phyloP scores from a whole-genome alignment of 2,888 invertebrate species.

The Ophion ellenae region DNA sequence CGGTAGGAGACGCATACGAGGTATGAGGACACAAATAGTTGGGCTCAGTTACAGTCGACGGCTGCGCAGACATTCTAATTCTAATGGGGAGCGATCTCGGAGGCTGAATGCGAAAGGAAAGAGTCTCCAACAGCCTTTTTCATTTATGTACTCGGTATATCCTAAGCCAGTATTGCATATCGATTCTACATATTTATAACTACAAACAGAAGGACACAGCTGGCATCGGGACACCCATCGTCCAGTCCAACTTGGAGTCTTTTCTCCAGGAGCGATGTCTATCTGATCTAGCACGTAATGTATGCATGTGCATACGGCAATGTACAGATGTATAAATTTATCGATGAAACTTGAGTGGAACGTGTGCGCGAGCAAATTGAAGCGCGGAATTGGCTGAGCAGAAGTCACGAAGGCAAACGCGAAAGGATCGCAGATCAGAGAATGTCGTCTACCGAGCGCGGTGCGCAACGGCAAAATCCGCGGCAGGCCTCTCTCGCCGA shows the following conservation, averaged over 20 bases:
- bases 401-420: constrained; percentile 73
- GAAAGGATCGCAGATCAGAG: constrained; percentile 70
- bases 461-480: constrained; percentile 48
- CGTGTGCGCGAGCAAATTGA: constrained; percentile 67
- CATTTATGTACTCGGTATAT: background rate
- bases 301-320: background rate
- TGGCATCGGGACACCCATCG: background rate
- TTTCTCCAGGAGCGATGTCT: constrained; percentile 14
- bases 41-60: constrained; percentile 34
- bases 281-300: background rate
- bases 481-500: background rate
- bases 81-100: constrained; percentile 27
- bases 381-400: constrained; percentile 76
- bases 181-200: background rate
- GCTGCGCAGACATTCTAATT: constrained; percentile 55
- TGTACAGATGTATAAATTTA: constrained; percentile 24
- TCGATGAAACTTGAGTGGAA: constrained; percentile 25
- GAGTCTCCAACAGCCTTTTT: constrained; percentile 14
- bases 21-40: constrained; percentile 24
- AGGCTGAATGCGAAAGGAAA: constrained; percentile 31
- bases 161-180: background rate
- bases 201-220: background rate
- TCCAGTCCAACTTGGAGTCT: background rate
- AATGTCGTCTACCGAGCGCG: constrained; percentile 69
- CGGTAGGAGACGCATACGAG: background rate